Base-by-base conservation (phyloP, 2,113 vertebrate species). In the Bucco capensis region DNA sequence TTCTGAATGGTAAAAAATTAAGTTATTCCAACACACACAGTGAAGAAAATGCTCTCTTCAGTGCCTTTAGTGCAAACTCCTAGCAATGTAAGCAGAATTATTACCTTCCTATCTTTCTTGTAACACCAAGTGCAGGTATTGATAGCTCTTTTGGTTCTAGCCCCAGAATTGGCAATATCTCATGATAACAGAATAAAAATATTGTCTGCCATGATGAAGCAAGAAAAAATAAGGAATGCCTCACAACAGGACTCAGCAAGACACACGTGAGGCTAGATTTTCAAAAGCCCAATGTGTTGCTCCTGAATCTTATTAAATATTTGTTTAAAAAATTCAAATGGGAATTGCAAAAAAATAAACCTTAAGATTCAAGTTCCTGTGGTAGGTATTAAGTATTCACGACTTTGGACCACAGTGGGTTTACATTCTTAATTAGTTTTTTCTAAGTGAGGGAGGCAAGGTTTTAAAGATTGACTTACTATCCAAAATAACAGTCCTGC, bases 211-310 rank as follows among this genome's bases (percentile, higher is more conserved):
- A 17, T 67, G 65, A 61, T 65, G 40, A n/a, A 61, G 75, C 47
- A 54, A 46, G 33, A 46, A 85, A 66, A 65, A 46, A 19, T 23
- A 42, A 53, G 61, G 40, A 67, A 25, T 10, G 23, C 10, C 25
- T 61, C 53, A 72, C 61, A 84, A 25, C 28, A 81, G 69, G 71
- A 8, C 53, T 25, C 73, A 53, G 25, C 4, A 53, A 35, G 38
- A 50, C 37, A 3, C 12, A n/a, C 1, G 1, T 46, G 40, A 0
- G 1, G 16, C 25, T 37, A 4, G 22, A 30, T 56, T 77, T 81
- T 80, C 1, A 57, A 50, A 31, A 78, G 21, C n/a, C 53, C 51
- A 67, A n/a, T n/a, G 1, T 22, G 24, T 24, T 78, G 56, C 27
- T 86, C 70, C 57, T 70, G 49, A 72, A 57, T 37, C n/a, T 51